These are phyloP conservation scores for Coreoperca whiteheadi DNA, from an alignment of 2,113 vertebrate genomes.

Conservation along the genomic window DNA sequence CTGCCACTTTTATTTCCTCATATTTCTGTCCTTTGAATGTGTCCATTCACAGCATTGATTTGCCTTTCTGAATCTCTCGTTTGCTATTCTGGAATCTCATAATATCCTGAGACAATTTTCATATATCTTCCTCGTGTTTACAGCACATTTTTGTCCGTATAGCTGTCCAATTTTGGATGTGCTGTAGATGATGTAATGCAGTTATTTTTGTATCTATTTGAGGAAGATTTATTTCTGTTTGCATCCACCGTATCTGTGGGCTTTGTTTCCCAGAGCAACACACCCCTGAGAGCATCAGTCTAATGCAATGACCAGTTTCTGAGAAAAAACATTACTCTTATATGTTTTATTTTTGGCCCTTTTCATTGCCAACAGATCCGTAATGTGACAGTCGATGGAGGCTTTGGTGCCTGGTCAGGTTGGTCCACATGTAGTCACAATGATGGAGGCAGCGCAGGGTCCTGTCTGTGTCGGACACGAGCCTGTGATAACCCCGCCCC, in stretches of 20 bases:
- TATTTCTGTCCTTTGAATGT: conserved; percentile 45
- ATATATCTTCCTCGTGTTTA: conserved; percentile 46
- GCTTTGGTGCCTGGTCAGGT: conserved; percentile 89
- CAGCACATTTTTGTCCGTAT: conserved; percentile 34
- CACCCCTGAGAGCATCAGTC: conserved; percentile 43
- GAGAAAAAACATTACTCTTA: conserved; percentile 52
- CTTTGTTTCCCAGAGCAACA: conserved; percentile 45
- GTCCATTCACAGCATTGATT: conserved; percentile 47
- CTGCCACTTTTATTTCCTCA: conserved; percentile 62
- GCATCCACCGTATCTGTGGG: conserved; percentile 30
- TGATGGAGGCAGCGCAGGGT: conserved; percentile 86
- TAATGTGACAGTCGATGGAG: conserved; percentile 94
- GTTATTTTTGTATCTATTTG: conserved; percentile 66
- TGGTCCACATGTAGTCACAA: conserved; percentile 92
- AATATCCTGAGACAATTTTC: conserved; percentile 40
- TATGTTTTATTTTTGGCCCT: conserved; percentile 42
- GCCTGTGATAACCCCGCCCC: conserved; percentile 92
- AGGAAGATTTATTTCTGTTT: conserved; percentile 69
- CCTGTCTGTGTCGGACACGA: conserved; percentile 92
- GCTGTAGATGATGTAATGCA: conserved; percentile 43
- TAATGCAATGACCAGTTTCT: conserved; percentile 51
- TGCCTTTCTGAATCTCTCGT: conserved; percentile 33
- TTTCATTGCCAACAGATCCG: conserved; percentile 82
- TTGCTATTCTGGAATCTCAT: conserved; percentile 33
- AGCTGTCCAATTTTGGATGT: conserved; percentile 50